Evolutionary conservation across 2,113 vertebrate species (phyloP).

Genomic region (Gallinago media): DNA sequence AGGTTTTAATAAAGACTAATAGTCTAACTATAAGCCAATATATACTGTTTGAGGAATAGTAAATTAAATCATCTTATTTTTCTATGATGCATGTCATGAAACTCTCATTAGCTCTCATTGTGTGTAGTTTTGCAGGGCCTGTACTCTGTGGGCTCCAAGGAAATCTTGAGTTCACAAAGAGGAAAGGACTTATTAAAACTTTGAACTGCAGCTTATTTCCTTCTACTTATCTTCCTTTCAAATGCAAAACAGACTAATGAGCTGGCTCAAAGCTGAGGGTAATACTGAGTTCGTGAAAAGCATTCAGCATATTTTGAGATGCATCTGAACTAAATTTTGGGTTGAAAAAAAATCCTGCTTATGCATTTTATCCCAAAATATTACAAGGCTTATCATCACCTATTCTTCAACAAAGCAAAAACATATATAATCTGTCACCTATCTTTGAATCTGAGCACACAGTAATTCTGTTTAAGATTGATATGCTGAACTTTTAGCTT

Average conservation of each 20-base stretch:
- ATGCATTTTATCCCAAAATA: neutral
- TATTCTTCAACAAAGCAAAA: neutral
- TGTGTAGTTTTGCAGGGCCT: neutral
- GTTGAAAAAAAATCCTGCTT: neutral
- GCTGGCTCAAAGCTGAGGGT: neutral
- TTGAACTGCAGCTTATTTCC: neutral
- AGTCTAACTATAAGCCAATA: neutral
- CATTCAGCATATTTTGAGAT: neutral
- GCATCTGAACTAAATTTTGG: neutral
- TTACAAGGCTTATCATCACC: neutral
- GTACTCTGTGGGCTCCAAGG: neutral
- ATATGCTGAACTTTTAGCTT: neutral
- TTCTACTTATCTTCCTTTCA: neutral
- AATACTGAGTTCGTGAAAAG: neutral
- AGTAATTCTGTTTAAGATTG: neutral
- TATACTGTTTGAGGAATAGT: neutral
- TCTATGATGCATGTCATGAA: neutral
- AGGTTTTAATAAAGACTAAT: neutral
- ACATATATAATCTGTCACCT: neutral
- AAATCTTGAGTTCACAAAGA: neutral
- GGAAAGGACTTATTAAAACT: neutral
- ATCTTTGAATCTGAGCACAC: neutral
- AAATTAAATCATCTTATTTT: neutral
- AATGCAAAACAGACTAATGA: neutral
- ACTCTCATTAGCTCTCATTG: neutral